Evolutionary conservation across 2,888 invertebrate species (phyloP).

Genomic region (Drosophila testacea): DNA sequence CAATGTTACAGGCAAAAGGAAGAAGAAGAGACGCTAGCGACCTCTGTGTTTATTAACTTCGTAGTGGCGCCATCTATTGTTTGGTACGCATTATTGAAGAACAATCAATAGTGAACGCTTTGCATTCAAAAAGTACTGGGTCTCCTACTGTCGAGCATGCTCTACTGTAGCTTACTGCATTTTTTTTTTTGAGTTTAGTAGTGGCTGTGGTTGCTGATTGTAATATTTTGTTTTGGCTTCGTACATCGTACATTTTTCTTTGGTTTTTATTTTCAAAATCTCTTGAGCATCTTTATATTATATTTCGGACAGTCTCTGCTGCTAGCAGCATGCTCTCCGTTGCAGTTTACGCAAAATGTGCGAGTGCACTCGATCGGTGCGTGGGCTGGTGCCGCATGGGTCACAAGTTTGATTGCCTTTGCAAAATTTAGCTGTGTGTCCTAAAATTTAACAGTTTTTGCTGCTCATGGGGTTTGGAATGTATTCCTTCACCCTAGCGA

Average conservation of each 20-base stretch:
- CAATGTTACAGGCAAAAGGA: too few species aligned
- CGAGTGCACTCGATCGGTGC: not conserved
- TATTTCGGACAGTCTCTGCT: conserved; percentile 13
- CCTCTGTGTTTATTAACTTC: too few species aligned
- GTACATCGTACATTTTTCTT: conserved; percentile 4
- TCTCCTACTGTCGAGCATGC: too few species aligned
- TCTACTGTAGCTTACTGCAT: too few species aligned
- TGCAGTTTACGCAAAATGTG: conserved; percentile 10
- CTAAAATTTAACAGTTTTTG: conserved; percentile 38
- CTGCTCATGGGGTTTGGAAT: conserved; percentile 47
- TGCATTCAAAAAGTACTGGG: too few species aligned
- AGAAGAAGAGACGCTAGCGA: too few species aligned
- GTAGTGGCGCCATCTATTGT: too few species aligned
- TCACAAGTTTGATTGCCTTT: conserved; percentile 4
- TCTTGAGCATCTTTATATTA: conserved; percentile 10
- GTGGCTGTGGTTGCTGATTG: conserved; percentile 1
- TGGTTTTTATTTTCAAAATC: conserved; percentile 10
- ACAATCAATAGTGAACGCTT: too few species aligned
- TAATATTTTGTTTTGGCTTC: conserved; percentile 11
- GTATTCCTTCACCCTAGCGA: conserved; percentile 29
- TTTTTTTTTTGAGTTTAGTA: too few species aligned
- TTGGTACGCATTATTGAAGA: too few species aligned
- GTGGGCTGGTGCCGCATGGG: conserved; percentile 7
- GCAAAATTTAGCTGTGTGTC: conserved; percentile 34
- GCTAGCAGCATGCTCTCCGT: conserved; percentile 10